A percentile compares a stretch with the other conserved stretches of the same genome.
Evolutionary conservation across 2,888 invertebrate genomes (phyloP).

Genomic region (Himalopsyche japonica): DNA sequence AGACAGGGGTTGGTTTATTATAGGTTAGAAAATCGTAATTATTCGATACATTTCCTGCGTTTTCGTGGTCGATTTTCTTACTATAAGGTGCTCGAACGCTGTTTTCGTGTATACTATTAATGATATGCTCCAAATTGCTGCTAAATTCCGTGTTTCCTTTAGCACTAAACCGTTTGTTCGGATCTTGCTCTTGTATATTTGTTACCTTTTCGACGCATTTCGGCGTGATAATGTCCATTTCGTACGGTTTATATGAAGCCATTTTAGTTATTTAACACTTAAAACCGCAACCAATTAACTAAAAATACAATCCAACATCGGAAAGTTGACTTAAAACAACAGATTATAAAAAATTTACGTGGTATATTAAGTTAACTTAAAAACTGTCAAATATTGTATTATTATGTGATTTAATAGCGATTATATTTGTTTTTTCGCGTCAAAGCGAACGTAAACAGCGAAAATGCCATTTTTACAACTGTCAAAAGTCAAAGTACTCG

Average conservation of each 20-base stretch:
- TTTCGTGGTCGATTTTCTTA: not conserved
- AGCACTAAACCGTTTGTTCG: not conserved
- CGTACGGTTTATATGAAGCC: not conserved
- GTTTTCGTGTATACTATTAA: not conserved
- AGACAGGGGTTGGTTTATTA: not conserved
- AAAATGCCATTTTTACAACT: too few species aligned
- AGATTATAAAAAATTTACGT: too few species aligned
- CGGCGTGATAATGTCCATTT: not conserved
- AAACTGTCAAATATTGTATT: too few species aligned
- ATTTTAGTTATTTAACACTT: not conserved
- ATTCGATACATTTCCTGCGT: not conserved
- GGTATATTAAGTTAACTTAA: too few species aligned
- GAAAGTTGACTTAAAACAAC: not conserved
- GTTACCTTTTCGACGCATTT: not conserved
- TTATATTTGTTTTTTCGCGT: too few species aligned
- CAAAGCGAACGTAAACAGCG: too few species aligned
- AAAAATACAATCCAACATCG: not conserved
- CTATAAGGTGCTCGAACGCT: not conserved
- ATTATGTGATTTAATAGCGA: too few species aligned
- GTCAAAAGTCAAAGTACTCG: too few species aligned
- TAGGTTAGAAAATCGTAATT: not conserved
- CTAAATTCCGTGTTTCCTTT: not conserved
- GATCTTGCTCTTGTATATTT: not conserved
- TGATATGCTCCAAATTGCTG: not conserved
- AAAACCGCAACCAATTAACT: not conserved